Evolutionary conservation across 2,797 vertebrate genomes (phyloP), one percentile per base, ranked within the genome.

Genomic region (Petrocephalus schoutedeni): DNA sequence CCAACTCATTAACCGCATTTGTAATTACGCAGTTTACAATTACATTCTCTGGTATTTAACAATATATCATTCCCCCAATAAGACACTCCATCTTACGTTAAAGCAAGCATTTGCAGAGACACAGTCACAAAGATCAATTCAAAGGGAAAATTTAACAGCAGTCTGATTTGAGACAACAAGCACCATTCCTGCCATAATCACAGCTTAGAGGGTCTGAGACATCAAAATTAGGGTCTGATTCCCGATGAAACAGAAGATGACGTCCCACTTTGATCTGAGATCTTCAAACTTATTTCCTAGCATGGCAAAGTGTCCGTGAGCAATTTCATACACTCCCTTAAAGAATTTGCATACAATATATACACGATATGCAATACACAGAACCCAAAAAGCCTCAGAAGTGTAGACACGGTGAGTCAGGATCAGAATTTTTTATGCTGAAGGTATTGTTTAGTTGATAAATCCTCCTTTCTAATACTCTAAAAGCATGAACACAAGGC

Each of bases 31-130:
- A 36, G 21, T 87, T 83, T 82, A 59, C 54, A 45, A 59, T 77
- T 77, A 77, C 74, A 77, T 77, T 49, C 74, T 45, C 41, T 49
- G 45, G 74, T 87, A 87, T 87, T 82, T 83, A 87, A 87, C 87
- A 61, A 82, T 83, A 10, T 36, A 21, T 59, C 74, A 87, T 57
- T 80, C 54, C 28, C 53, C 41, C 74, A 83, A 61, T 54, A 80
- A 51, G 45, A 54, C 49, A 83, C 19, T 54, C 53, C 45, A 54
- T 12, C 21, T 51, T 21, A 49, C 51, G 54, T 51, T 83, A 83
- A 23, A 83, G n/a, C 1, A 41, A 82, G 77, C 36, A 83, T 83
- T 23, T 53, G 51, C 53, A 28, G 49, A 83, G 2, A n/a, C 9
- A n/a, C 19, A 77, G 45, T 45, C 71, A 77, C 71, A 83, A 54